These are phyloP conservation scores for Microtus ochrogaster DNA, from an alignment of 2,113 vertebrate species.

Conservation along the genomic window DNA sequence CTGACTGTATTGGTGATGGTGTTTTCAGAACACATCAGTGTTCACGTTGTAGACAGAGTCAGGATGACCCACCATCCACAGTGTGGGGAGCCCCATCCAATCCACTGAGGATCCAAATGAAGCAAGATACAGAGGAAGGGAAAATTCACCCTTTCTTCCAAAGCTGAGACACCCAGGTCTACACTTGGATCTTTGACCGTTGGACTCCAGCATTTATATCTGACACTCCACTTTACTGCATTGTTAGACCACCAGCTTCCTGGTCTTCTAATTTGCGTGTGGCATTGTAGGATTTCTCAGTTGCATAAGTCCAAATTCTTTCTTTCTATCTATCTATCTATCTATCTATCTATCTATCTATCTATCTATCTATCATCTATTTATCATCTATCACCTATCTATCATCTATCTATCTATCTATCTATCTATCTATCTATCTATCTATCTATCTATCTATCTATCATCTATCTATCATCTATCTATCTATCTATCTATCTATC, in stretches of 20 bases:
- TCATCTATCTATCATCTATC: too few relatives aligned
- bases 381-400: too few relatives aligned
- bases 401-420: too few relatives aligned
- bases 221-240: neutral
- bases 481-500: too few relatives aligned
- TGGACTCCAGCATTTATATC: neutral
- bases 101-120: neutral
- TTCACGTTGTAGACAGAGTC: neutral
- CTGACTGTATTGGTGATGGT: neutral
- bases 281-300: neutral
- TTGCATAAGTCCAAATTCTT: neutral
- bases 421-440: too few relatives aligned
- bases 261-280: neutral
- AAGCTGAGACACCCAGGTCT: neutral
- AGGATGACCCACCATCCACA: neutral
- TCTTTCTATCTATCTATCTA: neutral
- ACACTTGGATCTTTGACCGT: too few relatives aligned
- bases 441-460: neutral
- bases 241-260: neutral
- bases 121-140: neutral
- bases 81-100: fast-evolving
- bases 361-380: neutral
- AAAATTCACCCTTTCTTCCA: neutral
- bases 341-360: too few relatives aligned
- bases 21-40: neutral